Evolutionary conservation across 2,113 vertebrate genomes (phyloP).

Genomic region (Sterna hirundo): DNA sequence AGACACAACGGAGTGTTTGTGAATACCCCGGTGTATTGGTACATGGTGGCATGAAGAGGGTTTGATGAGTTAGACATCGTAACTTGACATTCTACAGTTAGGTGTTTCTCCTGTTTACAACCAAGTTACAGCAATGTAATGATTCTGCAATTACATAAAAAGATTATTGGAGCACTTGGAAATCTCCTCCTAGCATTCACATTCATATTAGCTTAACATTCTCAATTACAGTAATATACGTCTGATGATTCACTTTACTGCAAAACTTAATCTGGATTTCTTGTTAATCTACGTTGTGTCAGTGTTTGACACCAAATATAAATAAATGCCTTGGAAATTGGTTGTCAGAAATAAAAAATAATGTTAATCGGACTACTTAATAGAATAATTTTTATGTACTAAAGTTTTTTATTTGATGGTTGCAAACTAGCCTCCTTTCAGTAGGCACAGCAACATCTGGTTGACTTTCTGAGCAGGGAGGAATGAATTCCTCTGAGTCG

Average conservation of each 20-base stretch:
- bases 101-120: background rate
- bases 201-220: background rate
- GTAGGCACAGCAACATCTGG: background rate
- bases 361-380: rapidly evolving
- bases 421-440: background rate
- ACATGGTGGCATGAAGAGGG: background rate
- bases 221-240: background rate
- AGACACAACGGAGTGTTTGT: background rate
- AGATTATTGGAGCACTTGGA: conserved; percentile 6
- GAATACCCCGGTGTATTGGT: no score
- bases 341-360: background rate
- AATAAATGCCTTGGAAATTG: background rate
- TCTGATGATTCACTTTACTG: background rate
- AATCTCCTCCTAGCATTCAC: background rate
- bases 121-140: background rate
- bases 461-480: background rate
- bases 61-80: background rate
- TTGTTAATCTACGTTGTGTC: background rate
- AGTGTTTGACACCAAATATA: background rate
- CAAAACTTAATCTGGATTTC: background rate
- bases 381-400: background rate
- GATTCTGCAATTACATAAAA: background rate
- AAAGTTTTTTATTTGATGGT: background rate
- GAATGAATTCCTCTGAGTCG: background rate
- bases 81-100: background rate